phyloP scores from a whole-genome alignment of 1,140 invertebrate species.

The Episyrphus balteatus region DNA sequence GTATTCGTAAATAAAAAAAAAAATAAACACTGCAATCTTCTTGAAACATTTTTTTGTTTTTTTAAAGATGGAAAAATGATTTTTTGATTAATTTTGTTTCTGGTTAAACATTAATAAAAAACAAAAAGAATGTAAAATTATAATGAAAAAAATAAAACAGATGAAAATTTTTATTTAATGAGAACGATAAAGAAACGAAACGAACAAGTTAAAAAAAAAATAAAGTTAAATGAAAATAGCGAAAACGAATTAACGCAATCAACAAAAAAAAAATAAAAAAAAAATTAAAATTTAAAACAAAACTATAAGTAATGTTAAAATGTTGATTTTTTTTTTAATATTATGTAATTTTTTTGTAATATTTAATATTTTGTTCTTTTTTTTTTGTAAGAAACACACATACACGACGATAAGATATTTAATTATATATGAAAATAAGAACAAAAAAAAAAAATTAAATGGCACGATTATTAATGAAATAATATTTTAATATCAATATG shows the following conservation, averaged over 20 bases:
- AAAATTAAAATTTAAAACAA: neutral
- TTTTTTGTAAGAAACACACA: conserved; percentile 9
- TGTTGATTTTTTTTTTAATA: conserved; percentile 1
- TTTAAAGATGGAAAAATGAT: too few species aligned
- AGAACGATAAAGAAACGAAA: neutral
- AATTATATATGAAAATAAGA: neutral
- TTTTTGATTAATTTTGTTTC: too few species aligned
- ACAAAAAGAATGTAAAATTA: neutral
- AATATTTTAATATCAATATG: neutral
- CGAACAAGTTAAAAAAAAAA: neutral
- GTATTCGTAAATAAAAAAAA: neutral
- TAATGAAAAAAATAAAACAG: neutral
- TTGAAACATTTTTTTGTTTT: neutral
- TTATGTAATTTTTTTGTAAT: conserved; percentile 1
- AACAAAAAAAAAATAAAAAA: neutral
- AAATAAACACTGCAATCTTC: neutral
- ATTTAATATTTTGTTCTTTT: neutral
- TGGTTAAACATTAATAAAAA: too few species aligned
- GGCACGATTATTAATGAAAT: neutral
- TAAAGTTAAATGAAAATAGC: neutral
- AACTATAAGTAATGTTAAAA: neutral
- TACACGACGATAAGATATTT: conserved; percentile 11
- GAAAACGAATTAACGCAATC: neutral
- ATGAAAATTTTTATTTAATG: neutral
- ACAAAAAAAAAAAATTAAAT: neutral